These are phyloP conservation scores for Itoplectis maculator DNA, from an alignment of 2,888 invertebrate species.

Conservation along the genomic window DNA sequence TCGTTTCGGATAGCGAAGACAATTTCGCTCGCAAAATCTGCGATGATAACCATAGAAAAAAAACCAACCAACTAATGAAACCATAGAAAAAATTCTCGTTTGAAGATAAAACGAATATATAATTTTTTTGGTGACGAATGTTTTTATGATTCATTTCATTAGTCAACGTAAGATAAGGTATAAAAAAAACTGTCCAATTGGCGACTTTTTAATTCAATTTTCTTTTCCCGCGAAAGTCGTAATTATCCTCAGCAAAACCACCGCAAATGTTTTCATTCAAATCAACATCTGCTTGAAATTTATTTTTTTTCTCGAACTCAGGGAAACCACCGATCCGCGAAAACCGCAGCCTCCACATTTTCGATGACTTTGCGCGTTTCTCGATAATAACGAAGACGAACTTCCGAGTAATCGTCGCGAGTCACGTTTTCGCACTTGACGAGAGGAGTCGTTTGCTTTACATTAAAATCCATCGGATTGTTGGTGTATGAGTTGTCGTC, in stretches of 20 bases:
- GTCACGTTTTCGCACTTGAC: slow-evolving; percentile 4
- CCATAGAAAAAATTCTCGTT: too few species aligned
- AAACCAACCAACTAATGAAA: too few species aligned
- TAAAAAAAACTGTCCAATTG: too few species aligned
- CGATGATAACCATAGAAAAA: too few species aligned
- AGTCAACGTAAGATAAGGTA: too few species aligned
- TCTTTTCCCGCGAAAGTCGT: too few species aligned
- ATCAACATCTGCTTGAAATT: background rate
- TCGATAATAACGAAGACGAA: slow-evolving; percentile 15
- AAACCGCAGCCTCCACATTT: background rate
- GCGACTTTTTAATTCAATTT: too few species aligned
- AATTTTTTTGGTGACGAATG: background rate
- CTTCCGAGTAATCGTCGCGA: slow-evolving; percentile 1
- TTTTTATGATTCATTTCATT: too few species aligned
- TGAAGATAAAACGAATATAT: too few species aligned
- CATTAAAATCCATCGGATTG: background rate
- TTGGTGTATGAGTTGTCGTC: slow-evolving; percentile 5
- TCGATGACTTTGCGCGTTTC: slow-evolving; percentile 5
- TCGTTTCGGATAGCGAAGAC: too few species aligned
- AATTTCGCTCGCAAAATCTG: too few species aligned
- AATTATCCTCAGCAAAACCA: too few species aligned
- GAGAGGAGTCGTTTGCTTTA: background rate
- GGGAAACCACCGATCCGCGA: background rate
- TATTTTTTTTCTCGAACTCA: background rate
- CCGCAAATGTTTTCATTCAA: background rate